Conservation (phyloP, 2,888 invertebrate species). For the Camponotus fellah region DNA sequence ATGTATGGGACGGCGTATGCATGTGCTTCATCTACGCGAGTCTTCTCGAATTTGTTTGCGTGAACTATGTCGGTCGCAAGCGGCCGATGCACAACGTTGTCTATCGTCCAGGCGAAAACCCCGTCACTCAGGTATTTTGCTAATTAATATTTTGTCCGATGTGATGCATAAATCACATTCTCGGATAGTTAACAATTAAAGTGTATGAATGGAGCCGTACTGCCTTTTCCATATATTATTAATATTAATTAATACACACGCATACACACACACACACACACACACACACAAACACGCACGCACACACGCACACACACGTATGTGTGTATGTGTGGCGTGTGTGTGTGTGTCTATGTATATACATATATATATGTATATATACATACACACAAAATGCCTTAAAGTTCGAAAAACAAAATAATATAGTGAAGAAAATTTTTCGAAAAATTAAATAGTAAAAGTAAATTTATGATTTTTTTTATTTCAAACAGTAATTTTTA, state of each 20-base stretch:
- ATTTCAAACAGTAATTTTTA: too few species aligned
- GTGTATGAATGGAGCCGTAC: slow-evolving; percentile 23
- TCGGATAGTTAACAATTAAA: not conserved
- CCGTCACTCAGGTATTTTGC: slow-evolving; percentile 93
- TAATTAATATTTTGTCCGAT: slow-evolving; percentile 42
- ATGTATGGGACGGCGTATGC: slow-evolving; percentile 98
- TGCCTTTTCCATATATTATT: slow-evolving; percentile 22
- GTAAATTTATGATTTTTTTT: too few species aligned
- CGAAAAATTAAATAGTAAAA: too few species aligned
- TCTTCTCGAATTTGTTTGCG: slow-evolving; percentile 97
- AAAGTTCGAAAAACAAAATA: too few species aligned
- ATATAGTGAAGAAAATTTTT: too few species aligned
- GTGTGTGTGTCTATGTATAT: too few species aligned
- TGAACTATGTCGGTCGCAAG: slow-evolving; percentile 97
- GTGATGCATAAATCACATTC: not conserved
- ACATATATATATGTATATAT: too few species aligned
- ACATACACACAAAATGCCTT: too few species aligned
- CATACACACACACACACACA: too few species aligned
- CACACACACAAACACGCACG: too few species aligned
- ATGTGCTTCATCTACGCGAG: slow-evolving; percentile 99
- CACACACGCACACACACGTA: too few species aligned
- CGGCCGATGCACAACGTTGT: slow-evolving; percentile 95
- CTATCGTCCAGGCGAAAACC: slow-evolving; percentile 96
- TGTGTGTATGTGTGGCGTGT: too few species aligned
- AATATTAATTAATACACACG: slow-evolving; percentile 12